Conservation (phyloP, 2,888 invertebrate species). For the Phalera bucephala region DNA sequence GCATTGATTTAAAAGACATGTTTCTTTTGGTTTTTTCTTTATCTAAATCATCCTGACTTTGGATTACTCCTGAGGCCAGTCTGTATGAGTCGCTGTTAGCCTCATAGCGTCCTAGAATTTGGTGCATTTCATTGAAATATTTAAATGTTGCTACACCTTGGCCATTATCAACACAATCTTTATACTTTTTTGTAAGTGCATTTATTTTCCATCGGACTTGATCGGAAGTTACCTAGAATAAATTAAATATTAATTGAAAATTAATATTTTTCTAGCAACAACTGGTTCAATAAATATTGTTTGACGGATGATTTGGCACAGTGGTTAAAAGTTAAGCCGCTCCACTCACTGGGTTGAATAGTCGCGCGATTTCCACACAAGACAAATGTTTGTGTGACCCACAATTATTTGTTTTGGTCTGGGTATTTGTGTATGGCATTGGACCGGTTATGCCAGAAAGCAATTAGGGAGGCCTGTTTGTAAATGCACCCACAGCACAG, state of each 20-base stretch:
- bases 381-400: too few relatives aligned
- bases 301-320: too few relatives aligned
- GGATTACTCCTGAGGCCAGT: conserved; percentile 52
- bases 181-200: conserved; percentile 64
- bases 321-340: too few relatives aligned
- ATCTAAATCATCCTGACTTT: conserved; percentile 37
- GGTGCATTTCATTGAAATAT: conserved; percentile 68
- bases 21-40: conserved; percentile 43
- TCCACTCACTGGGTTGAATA: too few relatives aligned
- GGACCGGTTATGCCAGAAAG: too few relatives aligned
- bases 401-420: too few relatives aligned
- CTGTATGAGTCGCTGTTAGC: conserved; percentile 52
- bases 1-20: conserved; percentile 38
- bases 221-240: conserved; percentile 56
- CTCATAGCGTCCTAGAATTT: conserved; percentile 53
- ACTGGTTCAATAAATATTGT: too few relatives aligned
- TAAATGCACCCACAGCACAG: too few relatives aligned
- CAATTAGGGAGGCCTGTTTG: too few relatives aligned
- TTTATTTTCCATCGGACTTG: conserved; percentile 68
- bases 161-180: conserved; percentile 60
- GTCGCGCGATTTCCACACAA: too few relatives aligned
- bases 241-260: conserved; percentile 1
- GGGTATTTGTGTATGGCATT: too few relatives aligned
- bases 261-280: too few relatives aligned
- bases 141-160: conserved; percentile 52